Base-by-base conservation (phyloP, 2,888 invertebrate species). In the Siphonodentalium dalli region DNA sequence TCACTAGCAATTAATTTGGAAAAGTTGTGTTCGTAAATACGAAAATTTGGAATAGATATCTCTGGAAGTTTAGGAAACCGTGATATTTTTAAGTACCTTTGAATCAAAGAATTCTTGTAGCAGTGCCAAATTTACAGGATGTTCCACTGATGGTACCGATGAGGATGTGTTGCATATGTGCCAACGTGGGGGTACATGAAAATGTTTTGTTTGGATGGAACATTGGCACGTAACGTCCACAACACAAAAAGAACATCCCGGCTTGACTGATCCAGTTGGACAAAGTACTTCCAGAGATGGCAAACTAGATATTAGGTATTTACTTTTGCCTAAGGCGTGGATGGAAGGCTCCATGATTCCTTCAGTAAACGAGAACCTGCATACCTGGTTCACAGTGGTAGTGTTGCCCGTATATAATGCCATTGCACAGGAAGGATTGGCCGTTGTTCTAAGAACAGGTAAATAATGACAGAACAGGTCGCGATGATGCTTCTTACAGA, bases 241-340 rank as follows among this genome's bases (percentile, higher is more conserved):
- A 9, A 53, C 27, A 41, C 58, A 58, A 21, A 58, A 44, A n/a
- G 31, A 24, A 44, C 58, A 58, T 18, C 53, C 58, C 15, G 27
- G 24, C 9, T 42, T 24, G 13, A 29, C 24, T 21, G 29, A 18
- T 18, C 11, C 3, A 28, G 34, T 33, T n/a, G 11, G 8, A 23
- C 50, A 50, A 31, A 24, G 2, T 8, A 43, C 26, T 7, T 15
- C 24, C 24, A 50, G 7, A 7, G 20, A 20, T 21, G 50, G 37
- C 18, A 29, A 38, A 31, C 41, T 38, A 26, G 20, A 52, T 3
- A 52, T 24, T 23, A 52, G 9, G 15, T 40, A 34, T 38, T 39
- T 37, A 6, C 39, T 45, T 13, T 41, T 15, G 2, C 26, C 46
- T 18, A 52, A 18, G 26, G 45, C 33, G 6, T 15, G 27, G 8